phyloP scores from a whole-genome alignment of 2,888 invertebrate species.

The Pocota personata region DNA sequence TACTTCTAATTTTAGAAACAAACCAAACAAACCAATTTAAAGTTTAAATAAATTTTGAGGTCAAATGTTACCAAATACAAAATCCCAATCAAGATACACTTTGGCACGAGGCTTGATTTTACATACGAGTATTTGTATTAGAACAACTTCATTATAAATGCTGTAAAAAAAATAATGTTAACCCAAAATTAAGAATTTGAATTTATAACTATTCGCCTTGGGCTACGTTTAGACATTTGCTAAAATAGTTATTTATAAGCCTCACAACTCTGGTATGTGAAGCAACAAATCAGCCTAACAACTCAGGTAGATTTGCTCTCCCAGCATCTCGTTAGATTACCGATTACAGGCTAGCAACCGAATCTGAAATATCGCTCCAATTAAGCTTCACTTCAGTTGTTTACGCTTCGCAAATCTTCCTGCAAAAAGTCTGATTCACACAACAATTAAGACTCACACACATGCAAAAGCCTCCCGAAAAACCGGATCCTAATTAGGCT shows the following conservation, averaged over 20 bases:
- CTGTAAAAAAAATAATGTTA: not conserved
- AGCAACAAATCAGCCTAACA: not conserved
- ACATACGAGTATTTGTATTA: too few species aligned
- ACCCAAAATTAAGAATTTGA: not conserved
- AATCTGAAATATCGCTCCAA: conserved; percentile 17
- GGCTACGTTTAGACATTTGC: not conserved
- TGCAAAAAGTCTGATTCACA: not conserved
- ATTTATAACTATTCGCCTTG: not conserved
- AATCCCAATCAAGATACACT: not conserved
- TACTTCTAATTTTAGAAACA: not conserved
- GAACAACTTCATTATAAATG: not conserved
- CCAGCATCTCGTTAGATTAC: not conserved
- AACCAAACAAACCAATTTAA: too few species aligned
- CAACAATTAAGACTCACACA: conserved; percentile 19
- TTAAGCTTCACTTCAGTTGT: conserved; percentile 14
- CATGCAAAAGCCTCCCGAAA: not conserved
- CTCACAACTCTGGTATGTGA: not conserved
- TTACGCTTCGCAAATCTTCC: conserved; percentile 6
- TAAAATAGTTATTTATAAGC: not conserved
- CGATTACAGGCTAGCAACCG: not conserved
- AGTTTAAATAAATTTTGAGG: not conserved
- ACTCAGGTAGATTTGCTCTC: not conserved
- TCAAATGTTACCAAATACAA: not conserved
- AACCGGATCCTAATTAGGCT: conserved; percentile 56
- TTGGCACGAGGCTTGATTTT: not conserved